These are phyloP conservation scores for Phenganax marumi DNA, from an alignment of 92 coral and sea anemone species.

Conservation along the genomic window DNA sequence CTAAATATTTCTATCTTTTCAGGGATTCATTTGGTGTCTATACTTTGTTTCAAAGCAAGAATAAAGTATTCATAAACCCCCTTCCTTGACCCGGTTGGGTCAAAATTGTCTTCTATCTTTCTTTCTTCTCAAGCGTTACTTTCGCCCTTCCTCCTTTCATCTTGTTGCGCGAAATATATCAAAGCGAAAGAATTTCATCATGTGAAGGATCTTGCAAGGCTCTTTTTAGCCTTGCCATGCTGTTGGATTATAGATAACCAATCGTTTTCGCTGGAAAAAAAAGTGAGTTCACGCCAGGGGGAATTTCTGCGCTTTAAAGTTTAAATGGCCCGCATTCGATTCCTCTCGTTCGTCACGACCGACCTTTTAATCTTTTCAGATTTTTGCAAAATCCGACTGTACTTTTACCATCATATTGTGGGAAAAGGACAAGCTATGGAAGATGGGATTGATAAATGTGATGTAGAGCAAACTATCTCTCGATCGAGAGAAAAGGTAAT, in stretches of 20 bases:
- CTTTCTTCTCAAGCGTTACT: constrained; percentile 35
- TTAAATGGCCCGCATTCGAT: too few relatives aligned
- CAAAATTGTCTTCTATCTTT: constrained; percentile 19
- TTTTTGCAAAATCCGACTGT: neutral
- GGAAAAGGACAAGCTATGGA: constrained; percentile 22
- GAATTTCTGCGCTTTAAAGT: too few relatives aligned
- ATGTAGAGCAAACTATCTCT: neutral
- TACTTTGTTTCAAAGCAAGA: neutral
- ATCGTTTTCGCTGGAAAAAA: too few relatives aligned
- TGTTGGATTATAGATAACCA: neutral
- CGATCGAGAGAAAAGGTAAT: constrained; percentile 22
- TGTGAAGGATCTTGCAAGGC: neutral
- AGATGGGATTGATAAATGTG: constrained; percentile 3
- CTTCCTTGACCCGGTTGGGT: neutral
- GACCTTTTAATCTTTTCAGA: neutral
- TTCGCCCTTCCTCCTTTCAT: constrained; percentile 45
- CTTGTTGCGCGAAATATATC: neutral
- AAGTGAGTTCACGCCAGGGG: too few relatives aligned
- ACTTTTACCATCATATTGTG: neutral
- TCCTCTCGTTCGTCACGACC: too few relatives aligned
- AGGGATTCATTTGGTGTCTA: too few relatives aligned
- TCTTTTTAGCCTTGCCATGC: neutral
- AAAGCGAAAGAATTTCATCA: neutral
- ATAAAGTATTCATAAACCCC: neutral
- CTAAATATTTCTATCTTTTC: neutral